phyloP scores from a whole-genome alignment of 2,113 vertebrate species.

The Polypterus bichir region DNA sequence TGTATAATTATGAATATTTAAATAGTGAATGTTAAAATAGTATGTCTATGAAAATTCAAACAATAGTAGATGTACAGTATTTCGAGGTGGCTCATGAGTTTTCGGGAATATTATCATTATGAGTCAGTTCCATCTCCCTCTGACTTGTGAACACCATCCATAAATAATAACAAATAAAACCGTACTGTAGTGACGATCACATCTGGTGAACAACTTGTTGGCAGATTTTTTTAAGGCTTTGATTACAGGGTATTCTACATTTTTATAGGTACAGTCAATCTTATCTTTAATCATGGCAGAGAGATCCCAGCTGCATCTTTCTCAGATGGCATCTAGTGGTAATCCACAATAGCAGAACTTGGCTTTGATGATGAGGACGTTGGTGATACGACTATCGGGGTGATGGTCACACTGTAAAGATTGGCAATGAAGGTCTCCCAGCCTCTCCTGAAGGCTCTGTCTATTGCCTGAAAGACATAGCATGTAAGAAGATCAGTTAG shows the following conservation, averaged over 20 bases:
- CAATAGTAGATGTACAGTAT: too few species aligned
- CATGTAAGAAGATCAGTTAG: too few species aligned
- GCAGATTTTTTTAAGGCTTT: not conserved
- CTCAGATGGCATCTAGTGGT: not conserved
- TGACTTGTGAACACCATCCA: too few species aligned
- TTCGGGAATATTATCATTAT: too few species aligned
- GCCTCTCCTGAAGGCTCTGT: slow-evolving; percentile 48
- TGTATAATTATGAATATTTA: too few species aligned
- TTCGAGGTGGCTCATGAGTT: too few species aligned
- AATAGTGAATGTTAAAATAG: too few species aligned
- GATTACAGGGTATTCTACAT: not conserved
- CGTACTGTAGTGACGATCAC: too few species aligned
- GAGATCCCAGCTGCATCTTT: not conserved
- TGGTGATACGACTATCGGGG: slow-evolving; percentile 23
- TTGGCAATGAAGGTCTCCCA: slow-evolving; percentile 54
- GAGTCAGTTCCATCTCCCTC: too few species aligned
- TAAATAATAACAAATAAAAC: too few species aligned
- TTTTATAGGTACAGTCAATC: not conserved
- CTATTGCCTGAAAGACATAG: slow-evolving; percentile 35
- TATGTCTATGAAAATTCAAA: too few species aligned
- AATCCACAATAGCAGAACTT: not conserved
- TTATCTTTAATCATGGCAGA: not conserved
- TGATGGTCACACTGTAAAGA: slow-evolving; percentile 51
- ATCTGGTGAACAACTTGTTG: not conserved
- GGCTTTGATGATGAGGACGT: slow-evolving; percentile 22